phyloP scores from a whole-genome alignment of 2,113 vertebrate genomes.

The Pterocles orientalis region DNA sequence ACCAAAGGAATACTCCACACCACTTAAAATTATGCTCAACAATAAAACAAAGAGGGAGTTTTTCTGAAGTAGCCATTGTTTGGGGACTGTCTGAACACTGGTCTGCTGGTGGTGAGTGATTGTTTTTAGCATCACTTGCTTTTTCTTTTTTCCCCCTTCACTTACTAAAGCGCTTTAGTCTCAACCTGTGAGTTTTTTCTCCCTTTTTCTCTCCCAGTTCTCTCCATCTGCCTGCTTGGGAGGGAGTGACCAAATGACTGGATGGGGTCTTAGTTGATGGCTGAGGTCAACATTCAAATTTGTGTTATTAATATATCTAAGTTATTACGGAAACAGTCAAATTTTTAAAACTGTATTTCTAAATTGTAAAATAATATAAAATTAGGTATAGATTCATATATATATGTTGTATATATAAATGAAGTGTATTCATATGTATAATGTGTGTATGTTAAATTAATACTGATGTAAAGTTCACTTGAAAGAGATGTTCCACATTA shows the following conservation, averaged over 20 bases:
- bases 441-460: neutral
- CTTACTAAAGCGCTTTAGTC: neutral
- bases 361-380: neutral
- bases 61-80: neutral
- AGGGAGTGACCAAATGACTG: neutral
- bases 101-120: neutral
- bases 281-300: neutral
- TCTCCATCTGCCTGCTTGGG: neutral
- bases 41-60: neutral
- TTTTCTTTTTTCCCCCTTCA: neutral
- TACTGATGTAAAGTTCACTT: neutral
- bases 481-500: neutral
- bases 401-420: neutral
- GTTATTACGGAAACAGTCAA: neutral
- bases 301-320: neutral
- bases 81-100: neutral
- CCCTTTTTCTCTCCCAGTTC: neutral
- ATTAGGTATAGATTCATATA: neutral
- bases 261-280: neutral
- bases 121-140: neutral
- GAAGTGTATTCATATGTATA: neutral
- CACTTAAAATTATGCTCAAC: accelerated
- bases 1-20: neutral
- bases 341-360: neutral
- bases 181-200: neutral